A percentile compares a stretch with the other conserved stretches of the same genome.
These are phyloP conservation scores for Strigamia crassipes DNA, from an alignment of 2,888 invertebrate species.

Conservation along the genomic window DNA sequence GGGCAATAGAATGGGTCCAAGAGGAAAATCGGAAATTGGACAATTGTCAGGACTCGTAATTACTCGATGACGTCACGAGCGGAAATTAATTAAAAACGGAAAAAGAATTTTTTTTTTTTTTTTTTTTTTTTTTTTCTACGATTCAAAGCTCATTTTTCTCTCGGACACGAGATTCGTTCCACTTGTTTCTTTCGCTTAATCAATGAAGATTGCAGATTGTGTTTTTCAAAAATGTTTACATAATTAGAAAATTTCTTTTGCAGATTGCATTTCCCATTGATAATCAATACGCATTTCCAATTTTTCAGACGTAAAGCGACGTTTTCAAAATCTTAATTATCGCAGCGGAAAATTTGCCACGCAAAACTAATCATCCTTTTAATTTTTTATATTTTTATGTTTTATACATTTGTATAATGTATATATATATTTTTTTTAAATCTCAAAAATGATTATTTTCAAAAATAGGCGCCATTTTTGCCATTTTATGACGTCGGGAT, in stretches of 20 bases:
- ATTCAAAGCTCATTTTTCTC: neutral
- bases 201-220: neutral
- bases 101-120: neutral
- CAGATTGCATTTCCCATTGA: constrained; percentile 22
- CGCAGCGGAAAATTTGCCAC: neutral
- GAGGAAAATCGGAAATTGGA: constrained; percentile 11
- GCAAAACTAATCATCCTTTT: neutral
- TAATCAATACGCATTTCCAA: constrained; percentile 5
- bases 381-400: too few relatives aligned
- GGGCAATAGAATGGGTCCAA: neutral
- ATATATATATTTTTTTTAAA: too few relatives aligned
- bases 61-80: neutral
- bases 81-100: constrained; percentile 2
- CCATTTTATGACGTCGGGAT: too few relatives aligned
- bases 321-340: neutral
- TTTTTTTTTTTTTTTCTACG: too few relatives aligned
- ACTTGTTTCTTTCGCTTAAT: neutral
- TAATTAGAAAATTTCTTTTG: constrained; percentile 2
- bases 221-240: constrained; percentile 5
- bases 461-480: too few relatives aligned
- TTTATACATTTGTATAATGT: too few relatives aligned
- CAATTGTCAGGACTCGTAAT: constrained; percentile 27
- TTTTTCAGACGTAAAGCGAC: neutral
- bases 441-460: too few relatives aligned
- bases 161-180: neutral